Percentiles rank a stretch among this genome's conserved stretches.
phyloP scores from a whole-genome alignment of 2,888 invertebrate species.

The Lasioglossum vierecki region DNA sequence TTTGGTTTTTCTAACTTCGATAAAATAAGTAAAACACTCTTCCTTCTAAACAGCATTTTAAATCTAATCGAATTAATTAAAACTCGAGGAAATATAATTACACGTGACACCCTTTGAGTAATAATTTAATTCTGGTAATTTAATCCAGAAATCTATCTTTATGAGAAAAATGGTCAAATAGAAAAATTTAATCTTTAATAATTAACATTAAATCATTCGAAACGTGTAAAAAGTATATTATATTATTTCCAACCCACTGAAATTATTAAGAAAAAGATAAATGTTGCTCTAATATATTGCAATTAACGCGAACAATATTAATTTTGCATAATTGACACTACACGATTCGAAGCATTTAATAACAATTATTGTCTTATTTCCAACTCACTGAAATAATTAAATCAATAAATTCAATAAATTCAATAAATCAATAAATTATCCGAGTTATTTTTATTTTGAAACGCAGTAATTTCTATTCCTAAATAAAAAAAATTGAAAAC shows the following conservation, averaged over 20 bases:
- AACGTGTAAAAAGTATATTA: too few relatives aligned
- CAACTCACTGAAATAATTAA: not conserved
- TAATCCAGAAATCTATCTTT: not conserved
- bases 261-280: too few relatives aligned
- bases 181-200: too few relatives aligned
- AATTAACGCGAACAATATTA: too few relatives aligned
- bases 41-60: not conserved
- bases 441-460: not conserved
- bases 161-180: too few relatives aligned
- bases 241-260: too few relatives aligned
- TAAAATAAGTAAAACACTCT: slow-evolving; percentile 2
- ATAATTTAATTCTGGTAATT: not conserved
- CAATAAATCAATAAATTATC: too few relatives aligned
- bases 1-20: not conserved
- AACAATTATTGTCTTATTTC: not conserved
- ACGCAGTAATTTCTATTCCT: not conserved
- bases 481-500: not conserved
- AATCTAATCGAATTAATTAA: not conserved
- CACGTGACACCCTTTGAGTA: not conserved
- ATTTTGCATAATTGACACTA: too few relatives aligned
- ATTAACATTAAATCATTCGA: too few relatives aligned
- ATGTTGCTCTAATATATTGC: too few relatives aligned
- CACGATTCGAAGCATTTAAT: too few relatives aligned
- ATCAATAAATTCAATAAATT: too few relatives aligned
- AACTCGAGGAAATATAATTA: not conserved